Evolutionary conservation across 2,113 vertebrate genomes (phyloP).

Genomic region (Porphyrio hochstetteri): DNA sequence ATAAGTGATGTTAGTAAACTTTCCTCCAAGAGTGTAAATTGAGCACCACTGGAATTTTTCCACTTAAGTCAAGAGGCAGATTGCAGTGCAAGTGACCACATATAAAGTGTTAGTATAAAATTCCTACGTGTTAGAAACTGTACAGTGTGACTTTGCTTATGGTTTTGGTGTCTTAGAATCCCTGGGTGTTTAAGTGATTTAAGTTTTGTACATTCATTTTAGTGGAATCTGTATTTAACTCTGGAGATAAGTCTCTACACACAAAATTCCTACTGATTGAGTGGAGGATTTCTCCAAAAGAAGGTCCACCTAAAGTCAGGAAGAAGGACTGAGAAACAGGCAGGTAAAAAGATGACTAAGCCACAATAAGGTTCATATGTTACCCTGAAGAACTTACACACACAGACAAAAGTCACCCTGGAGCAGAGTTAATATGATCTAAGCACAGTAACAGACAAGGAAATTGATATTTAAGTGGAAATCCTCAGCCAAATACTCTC

Average conservation of each 20-base stretch:
- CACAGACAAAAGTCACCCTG: no score
- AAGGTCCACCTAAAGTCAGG: not conserved
- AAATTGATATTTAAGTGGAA: not conserved
- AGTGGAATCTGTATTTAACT: not conserved
- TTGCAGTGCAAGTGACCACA: not conserved
- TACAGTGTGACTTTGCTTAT: not conserved
- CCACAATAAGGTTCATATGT: fast-evolving
- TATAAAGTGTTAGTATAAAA: not conserved
- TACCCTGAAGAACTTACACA: not conserved
- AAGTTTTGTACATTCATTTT: not conserved
- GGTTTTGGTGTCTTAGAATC: not conserved
- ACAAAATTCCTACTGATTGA: not conserved
- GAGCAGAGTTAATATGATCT: not conserved
- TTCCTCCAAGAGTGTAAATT: not conserved
- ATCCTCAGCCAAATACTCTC: not conserved
- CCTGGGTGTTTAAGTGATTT: fast-evolving
- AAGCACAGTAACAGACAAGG: not conserved
- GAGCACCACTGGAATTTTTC: not conserved
- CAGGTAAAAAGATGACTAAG: not conserved
- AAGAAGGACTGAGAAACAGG: not conserved
- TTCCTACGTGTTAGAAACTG: not conserved
- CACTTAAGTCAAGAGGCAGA: not conserved
- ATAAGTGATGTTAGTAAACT: not conserved
- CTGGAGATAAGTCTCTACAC: not conserved
- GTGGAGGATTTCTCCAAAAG: not conserved